Evolutionary conservation across 2,797 vertebrate genomes (phyloP).

Genomic region (Coregonus ussuriensis): DNA sequence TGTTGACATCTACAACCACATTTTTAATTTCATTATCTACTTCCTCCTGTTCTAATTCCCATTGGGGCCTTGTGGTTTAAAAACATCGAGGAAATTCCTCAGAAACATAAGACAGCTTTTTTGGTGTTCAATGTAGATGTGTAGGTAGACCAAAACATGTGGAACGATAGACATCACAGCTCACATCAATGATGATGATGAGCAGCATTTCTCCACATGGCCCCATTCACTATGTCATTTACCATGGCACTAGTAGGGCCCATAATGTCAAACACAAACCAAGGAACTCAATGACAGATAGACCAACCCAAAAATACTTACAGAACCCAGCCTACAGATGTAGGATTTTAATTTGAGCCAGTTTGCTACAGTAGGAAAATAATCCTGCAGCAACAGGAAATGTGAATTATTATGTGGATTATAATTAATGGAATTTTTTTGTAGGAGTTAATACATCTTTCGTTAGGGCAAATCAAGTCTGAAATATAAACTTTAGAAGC

Average conservation of each 20-base stretch:
- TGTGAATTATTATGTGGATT: no score
- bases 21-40: constrained; percentile 58
- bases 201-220: no score
- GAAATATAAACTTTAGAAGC: no score
- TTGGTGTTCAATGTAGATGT: neutral
- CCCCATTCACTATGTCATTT: neutral
- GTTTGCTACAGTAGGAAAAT: no score
- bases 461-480: no score
- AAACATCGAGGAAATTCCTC: constrained; percentile 28
- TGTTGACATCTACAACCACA: constrained; percentile 52
- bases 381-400: no score
- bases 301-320: neutral
- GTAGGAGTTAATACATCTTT: no score
- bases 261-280: neutral
- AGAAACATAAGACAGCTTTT: neutral
- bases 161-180: no score
- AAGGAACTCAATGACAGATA: neutral
- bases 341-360: no score
- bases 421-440: no score
- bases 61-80: constrained; percentile 48
- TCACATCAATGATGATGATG: no score
- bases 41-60: constrained; percentile 32
- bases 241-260: neutral
- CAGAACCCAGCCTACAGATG: neutral
- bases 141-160: neutral